These are phyloP conservation scores for Sinonovacula constricta DNA, from an alignment of 1,140 invertebrate genomes.

Conservation along the genomic window DNA sequence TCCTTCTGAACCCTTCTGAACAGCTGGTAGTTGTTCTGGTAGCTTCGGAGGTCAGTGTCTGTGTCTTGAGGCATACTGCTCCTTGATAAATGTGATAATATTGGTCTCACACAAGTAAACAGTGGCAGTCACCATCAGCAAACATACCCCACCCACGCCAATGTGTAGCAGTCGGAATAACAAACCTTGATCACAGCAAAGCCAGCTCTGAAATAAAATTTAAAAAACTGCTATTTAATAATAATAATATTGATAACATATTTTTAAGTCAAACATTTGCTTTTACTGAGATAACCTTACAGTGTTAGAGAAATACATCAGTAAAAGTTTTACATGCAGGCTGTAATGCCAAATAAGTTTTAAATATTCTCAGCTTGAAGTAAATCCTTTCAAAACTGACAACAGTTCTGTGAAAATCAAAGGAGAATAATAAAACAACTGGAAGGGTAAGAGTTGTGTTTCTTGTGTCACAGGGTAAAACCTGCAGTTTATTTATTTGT, in stretches of 20 bases:
- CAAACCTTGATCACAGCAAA: conserved; percentile 62
- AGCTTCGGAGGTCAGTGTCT: too few species aligned
- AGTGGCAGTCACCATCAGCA: conserved; percentile 44
- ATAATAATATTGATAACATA: neutral
- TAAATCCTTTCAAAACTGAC: neutral
- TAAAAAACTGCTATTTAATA: conserved; percentile 21
- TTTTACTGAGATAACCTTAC: neutral
- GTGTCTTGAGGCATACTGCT: conserved; percentile 4
- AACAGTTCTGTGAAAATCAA: too few species aligned
- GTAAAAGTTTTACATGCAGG: neutral
- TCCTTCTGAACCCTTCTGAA: too few species aligned
- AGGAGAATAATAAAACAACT: too few species aligned
- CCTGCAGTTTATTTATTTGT: too few species aligned
- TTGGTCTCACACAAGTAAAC: conserved; percentile 54
- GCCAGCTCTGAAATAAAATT: conserved; percentile 60
- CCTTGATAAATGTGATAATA: conserved; percentile 22
- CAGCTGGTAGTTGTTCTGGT: too few species aligned
- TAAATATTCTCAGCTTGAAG: neutral
- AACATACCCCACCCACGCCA: conserved; percentile 62
- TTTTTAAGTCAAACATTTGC: neutral
- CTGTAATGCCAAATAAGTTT: neutral
- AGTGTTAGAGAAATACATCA: neutral
- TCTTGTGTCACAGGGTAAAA: too few species aligned
- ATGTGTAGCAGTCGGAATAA: conserved; percentile 59
- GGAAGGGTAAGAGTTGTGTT: too few species aligned